These are phyloP conservation scores for Verasper variegatus DNA, from an alignment of 2,113 vertebrate genomes.

Conservation along the genomic window DNA sequence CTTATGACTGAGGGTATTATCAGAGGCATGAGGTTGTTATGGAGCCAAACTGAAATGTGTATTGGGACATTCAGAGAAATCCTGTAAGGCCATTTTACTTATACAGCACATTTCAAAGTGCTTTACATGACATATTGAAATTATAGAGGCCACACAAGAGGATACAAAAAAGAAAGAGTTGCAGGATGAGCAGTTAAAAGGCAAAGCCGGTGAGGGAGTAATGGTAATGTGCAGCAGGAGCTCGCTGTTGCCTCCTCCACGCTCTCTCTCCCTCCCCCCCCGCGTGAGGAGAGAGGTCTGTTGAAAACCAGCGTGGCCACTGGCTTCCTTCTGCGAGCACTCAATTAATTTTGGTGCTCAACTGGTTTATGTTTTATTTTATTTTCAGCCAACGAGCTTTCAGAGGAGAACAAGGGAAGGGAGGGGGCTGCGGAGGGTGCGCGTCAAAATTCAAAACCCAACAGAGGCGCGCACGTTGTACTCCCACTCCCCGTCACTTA, in stretches of 20 bases:
- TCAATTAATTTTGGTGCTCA: constrained; percentile 72
- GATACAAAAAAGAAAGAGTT: too few relatives aligned
- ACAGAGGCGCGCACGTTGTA: constrained; percentile 39
- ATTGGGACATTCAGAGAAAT: too few relatives aligned
- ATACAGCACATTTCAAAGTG: too few relatives aligned
- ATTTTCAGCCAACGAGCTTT: constrained; percentile 18
- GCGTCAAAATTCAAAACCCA: constrained; percentile 66
- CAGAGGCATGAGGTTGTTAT: background rate
- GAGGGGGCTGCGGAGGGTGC: constrained; percentile 26
- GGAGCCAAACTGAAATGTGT: background rate
- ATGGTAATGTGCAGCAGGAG: constrained; percentile 36
- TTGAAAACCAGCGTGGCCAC: constrained; percentile 47
- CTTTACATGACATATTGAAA: too few relatives aligned
- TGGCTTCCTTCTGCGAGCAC: constrained; percentile 46
- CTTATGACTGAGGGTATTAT: too few relatives aligned
- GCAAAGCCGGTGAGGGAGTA: constrained; percentile 32
- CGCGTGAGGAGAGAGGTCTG: constrained; percentile 40
- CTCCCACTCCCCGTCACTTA: constrained; percentile 38
- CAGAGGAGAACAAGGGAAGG: constrained; percentile 39
- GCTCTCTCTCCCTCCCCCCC: constrained; percentile 37
- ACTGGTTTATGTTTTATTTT: constrained; percentile 39
- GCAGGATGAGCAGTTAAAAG: constrained; percentile 48
- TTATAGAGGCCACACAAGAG: too few relatives aligned
- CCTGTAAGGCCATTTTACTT: too few relatives aligned
- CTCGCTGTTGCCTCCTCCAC: constrained; percentile 29